Evolutionary conservation across 2,113 vertebrate genomes (phyloP), one percentile per base, ranked within the genome.

Genomic region (Microcebus ravelobensis): DNA sequence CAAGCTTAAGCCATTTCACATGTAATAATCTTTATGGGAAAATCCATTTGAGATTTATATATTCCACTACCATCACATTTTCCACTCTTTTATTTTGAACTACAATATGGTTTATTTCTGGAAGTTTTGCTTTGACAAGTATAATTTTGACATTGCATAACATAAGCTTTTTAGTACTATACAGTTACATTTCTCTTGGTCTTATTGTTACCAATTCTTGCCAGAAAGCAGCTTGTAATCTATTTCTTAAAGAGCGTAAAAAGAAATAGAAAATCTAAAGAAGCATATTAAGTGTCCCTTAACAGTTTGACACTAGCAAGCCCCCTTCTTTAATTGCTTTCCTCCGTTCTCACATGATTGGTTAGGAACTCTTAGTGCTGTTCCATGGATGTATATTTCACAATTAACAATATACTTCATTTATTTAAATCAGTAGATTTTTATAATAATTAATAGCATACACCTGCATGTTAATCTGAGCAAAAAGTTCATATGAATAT

Each of bases 301-400:
- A 27, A 87, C 89, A 96, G 34, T 94, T 95, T 97, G 92, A 96
- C 91, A 97, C 91, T 95, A 83, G 52, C 84, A 96, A 91, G 21
- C 36, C 63, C 13, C 65, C 79, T 12, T 3, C 80, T 29, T 14
- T 90, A 96, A 97, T 97, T 95, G 84, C 87, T 97, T 96, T 84
- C 70, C 81, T 67, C 18, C 0, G 59, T 87, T 98, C 52, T 67
- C 95, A 94, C 50, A 63, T 76, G 71, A 48, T 95, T 97, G 94
- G 34, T 73, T 93, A 97, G 55, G 39, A 97, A 61, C 42, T 96
- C 80, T 94, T 96, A 34, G 76, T 96, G 74, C 61, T 94, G 6
- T 88, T 94, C 59, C 59, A 57, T 96, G 87, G 77, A 42, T 97
- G 94, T 95, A 87, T 91, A 65, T 87, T 87, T 92, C 94, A 73